These are phyloP conservation scores for Cynocephalus volans DNA, from an alignment of 2,113 vertebrate genomes.

Conservation along the genomic window DNA sequence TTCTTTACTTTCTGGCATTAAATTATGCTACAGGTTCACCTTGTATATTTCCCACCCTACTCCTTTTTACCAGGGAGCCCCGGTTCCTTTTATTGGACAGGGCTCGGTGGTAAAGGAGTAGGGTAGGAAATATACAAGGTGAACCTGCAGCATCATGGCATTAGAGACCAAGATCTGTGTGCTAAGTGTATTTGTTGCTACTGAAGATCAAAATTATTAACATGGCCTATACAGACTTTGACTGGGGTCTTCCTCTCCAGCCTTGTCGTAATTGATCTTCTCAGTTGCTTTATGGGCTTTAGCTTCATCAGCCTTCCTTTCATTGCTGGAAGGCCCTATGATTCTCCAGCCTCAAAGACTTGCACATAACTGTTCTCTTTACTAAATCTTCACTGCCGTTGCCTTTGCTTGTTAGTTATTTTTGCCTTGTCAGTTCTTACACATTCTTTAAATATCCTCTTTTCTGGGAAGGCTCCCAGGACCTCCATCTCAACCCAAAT, in stretches of 20 bases:
- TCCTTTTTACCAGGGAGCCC: neutral
- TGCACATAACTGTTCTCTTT: neutral
- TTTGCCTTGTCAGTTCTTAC: neutral
- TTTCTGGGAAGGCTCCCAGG: neutral
- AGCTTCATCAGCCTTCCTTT: neutral
- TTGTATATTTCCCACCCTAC: neutral
- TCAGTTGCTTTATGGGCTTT: neutral
- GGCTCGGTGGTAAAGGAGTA: too few species aligned
- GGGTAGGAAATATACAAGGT: too few species aligned
- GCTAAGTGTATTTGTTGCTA: neutral
- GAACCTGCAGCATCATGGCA: neutral
- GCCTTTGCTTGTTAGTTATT: neutral
- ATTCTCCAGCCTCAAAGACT: neutral
- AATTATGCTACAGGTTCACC: neutral
- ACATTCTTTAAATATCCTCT: neutral
- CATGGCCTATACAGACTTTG: too few species aligned
- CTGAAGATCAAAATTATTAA: neutral
- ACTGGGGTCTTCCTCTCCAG: neutral
- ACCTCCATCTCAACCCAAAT: neutral
- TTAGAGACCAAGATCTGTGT: neutral
- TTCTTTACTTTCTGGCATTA: neutral
- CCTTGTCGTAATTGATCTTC: neutral
- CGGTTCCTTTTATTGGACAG: neutral
- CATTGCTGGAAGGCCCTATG: neutral
- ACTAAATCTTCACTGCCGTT: neutral